A percentile compares a stretch with the other conserved stretches of the same genome.
These are phyloP conservation scores for Eupithecia abbreviata DNA, from an alignment of 2,888 invertebrate species.

Conservation along the genomic window DNA sequence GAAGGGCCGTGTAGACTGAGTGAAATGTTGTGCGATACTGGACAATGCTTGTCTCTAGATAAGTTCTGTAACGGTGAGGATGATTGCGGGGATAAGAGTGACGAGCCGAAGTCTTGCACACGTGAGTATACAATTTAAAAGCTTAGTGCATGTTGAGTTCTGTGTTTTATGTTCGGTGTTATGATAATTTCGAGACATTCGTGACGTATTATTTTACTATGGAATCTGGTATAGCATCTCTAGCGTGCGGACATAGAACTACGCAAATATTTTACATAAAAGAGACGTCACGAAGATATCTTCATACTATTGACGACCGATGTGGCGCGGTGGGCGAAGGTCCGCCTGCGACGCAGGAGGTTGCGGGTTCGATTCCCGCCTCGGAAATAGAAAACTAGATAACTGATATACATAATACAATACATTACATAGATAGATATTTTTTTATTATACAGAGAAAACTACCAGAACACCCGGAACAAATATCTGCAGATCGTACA, in stretches of 20 bases:
- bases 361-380: no score
- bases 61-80: constrained; percentile 90
- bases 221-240: neutral
- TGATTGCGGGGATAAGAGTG: constrained; percentile 91
- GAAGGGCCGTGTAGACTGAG: constrained; percentile 82
- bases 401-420: no score
- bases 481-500: no score
- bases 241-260: neutral
- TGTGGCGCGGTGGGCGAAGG: no score
- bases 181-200: neutral
- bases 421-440: no score
- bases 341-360: no score
- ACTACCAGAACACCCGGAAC: no score
- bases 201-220: neutral
- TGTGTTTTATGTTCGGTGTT: neutral
- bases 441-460: no score
- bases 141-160: neutral
- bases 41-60: constrained; percentile 88
- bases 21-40: constrained; percentile 85
- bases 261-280: neutral
- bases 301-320: no score
- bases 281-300: no score
- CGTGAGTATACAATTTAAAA: constrained; percentile 85
- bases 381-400: no score
- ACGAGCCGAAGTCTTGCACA: constrained; percentile 89